Evolutionary conservation across 64 coral and sea anemone genomes (phyloP), one percentile per base, ranked within the genome.

Genomic region (Porites lutea): DNA sequence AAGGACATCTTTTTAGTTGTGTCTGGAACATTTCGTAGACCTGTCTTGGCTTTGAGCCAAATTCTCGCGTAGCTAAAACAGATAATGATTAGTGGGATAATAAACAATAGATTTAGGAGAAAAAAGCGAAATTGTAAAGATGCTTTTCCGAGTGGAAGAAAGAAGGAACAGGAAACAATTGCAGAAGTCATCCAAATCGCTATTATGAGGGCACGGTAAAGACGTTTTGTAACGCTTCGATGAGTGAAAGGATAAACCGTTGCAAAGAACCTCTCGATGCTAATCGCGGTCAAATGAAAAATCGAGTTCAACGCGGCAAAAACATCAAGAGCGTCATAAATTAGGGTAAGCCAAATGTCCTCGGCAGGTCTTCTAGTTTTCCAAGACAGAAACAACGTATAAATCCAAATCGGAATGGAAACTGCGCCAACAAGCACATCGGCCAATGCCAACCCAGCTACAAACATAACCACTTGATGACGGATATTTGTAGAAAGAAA

Each of bases 201-300:
- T 8, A 70, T 14, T 77, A 80, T 59, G 45, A 55, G 21, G 5
- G 55, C 4, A 46, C 46, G 77, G 48, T 93, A 87, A 4, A 80
- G 8, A 50, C 27, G 22, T 79, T 85, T 87, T 10, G 82, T 20
- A 22, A 63, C 63, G 46, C 22, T 47, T 2, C 52, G 22, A 61
- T 23, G 52, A 57, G 23, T 50, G 57, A 84, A 74, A 18, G 85
- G 76, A 48, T 48, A 77, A 66, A 78, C 18, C 12, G 65, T 79
- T 48, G 76, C 64, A 43, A 79, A 88, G 19, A 88, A 77, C 13
- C 92, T 79, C 48, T 93, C 75, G 6, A 72, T 55, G 20, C 86
- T 93, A 20, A 93, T 82, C 8, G 75, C 92, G 64, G 70, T 88
- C 62, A 93, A 78, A 93, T 93, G 86, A 51, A 93, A 77, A 70